phyloP scores from a whole-genome alignment of 2,888 invertebrate species.

The Diplazon laetatorius region DNA sequence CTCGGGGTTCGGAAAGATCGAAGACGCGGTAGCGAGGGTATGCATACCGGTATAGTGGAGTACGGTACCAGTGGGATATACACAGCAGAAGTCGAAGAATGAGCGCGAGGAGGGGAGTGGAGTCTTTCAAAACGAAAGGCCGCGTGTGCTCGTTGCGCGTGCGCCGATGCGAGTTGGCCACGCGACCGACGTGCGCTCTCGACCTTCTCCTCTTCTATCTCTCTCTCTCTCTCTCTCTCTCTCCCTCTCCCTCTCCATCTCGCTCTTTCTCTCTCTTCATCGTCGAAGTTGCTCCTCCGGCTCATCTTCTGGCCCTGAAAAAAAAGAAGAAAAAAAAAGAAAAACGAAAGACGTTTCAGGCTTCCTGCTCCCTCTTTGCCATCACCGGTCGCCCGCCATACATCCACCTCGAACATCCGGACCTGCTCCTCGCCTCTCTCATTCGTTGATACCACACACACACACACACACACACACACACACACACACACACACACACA shows the following conservation, averaged over 20 bases:
- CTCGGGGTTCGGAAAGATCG: too few relatives aligned
- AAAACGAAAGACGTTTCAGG: conserved; percentile 54
- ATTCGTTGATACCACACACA: conserved; percentile 42
- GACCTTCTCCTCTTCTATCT: conserved; percentile 56
- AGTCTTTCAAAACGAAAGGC: conserved; percentile 15
- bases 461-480: too few relatives aligned
- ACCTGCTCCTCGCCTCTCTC: conserved; percentile 36
- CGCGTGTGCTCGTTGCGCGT: conserved; percentile 66
- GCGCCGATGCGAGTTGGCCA: conserved; percentile 71
- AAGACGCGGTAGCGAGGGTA: too few relatives aligned
- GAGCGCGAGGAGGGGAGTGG: conserved; percentile 14
- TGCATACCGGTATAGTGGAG: too few relatives aligned
- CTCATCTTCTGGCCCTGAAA: conserved; percentile 40
- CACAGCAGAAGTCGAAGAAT: conserved; percentile 14
- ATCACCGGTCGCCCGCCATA: conserved; percentile 43
- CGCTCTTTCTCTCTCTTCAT: conserved; percentile 49
- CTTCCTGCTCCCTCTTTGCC: conserved; percentile 51
- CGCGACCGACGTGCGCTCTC: conserved; percentile 74
- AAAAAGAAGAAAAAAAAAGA: too few relatives aligned
- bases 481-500: too few relatives aligned
- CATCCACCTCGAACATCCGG: conserved; percentile 41
- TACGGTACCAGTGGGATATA: too few relatives aligned
- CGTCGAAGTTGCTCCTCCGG: conserved; percentile 40
- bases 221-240: too few relatives aligned
- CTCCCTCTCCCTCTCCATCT: too few relatives aligned